Conservation (phyloP, 2,113 vertebrate species). For the Thunnus maccoyii region DNA sequence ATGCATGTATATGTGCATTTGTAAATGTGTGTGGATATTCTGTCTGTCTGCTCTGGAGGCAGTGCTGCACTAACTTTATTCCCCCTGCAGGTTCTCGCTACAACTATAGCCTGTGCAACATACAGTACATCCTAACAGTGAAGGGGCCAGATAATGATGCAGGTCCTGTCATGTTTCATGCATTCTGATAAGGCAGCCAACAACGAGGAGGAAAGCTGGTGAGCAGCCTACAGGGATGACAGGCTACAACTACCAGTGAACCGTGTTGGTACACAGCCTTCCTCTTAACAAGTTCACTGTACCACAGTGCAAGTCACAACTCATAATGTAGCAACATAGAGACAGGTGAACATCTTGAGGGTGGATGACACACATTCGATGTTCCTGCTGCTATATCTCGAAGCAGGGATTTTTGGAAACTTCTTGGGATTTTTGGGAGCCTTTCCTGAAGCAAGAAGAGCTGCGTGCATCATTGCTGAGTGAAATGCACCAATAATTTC, state of each 20-base stretch:
- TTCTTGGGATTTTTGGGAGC: not conserved
- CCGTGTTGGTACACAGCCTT: constrained; percentile 23
- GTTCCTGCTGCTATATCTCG: not conserved
- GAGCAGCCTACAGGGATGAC: constrained; percentile 29
- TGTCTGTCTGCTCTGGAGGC: constrained; percentile 6
- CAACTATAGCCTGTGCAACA: constrained; percentile 20
- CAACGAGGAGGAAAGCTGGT: not conserved
- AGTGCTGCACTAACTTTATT: not conserved
- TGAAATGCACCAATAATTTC: constrained; percentile 10
- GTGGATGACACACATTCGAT: not conserved
- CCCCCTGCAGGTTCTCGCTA: constrained; percentile 23
- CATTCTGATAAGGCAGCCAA: constrained; percentile 36
- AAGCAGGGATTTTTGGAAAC: not conserved
- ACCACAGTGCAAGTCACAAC: not conserved
- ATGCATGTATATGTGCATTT: constrained; percentile 7
- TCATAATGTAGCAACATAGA: constrained; percentile 12
- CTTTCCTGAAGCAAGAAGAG: not conserved
- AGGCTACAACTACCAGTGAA: constrained; percentile 22
- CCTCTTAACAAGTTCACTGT: not conserved
- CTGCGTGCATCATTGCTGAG: not conserved
- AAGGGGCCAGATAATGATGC: constrained; percentile 52
- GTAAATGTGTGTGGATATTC: constrained; percentile 19
- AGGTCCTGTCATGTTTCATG: constrained; percentile 46
- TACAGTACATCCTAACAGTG: constrained; percentile 18
- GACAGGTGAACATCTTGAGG: constrained; percentile 9